Evolutionary conservation across 2,113 vertebrate genomes (phyloP).

Genomic region (Pomatorhinus ruficollis): DNA sequence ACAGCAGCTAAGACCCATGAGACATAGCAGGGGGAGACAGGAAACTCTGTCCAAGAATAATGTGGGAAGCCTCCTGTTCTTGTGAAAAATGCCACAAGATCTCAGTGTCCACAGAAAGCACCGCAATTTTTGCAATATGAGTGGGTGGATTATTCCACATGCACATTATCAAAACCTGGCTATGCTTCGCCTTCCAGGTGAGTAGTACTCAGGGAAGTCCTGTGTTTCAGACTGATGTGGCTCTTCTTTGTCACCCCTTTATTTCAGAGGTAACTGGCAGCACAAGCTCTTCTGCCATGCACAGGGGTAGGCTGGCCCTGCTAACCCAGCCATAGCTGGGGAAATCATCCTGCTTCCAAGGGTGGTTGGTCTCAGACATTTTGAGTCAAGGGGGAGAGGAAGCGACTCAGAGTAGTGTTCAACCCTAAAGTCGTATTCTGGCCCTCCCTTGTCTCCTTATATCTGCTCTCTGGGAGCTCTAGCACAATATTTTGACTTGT

Average conservation of each 20-base stretch:
- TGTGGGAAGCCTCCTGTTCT: background rate
- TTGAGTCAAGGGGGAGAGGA: background rate
- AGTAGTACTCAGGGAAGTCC: background rate
- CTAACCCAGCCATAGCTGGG: background rate
- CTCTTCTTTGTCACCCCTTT: background rate
- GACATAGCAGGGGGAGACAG: background rate
- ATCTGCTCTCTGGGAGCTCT: constrained; percentile 6
- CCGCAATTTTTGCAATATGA: background rate
- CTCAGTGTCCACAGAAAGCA: background rate
- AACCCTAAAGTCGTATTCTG: background rate
- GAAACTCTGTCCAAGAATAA: background rate
- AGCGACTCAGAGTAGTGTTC: background rate
- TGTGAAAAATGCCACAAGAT: background rate
- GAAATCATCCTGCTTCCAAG: background rate
- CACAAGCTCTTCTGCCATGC: background rate
- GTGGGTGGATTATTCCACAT: background rate
- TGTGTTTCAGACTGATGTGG: fast-evolving
- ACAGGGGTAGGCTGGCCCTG: background rate
- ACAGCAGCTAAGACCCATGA: background rate
- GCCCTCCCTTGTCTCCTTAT: background rate
- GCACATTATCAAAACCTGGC: background rate
- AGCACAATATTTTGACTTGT: constrained; percentile 57
- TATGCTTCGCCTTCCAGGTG: background rate
- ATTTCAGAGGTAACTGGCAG: background rate
- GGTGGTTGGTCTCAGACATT: background rate